Evolutionary conservation across 2,797 vertebrate genomes (phyloP).

Genomic region (Naso thynnoides): DNA sequence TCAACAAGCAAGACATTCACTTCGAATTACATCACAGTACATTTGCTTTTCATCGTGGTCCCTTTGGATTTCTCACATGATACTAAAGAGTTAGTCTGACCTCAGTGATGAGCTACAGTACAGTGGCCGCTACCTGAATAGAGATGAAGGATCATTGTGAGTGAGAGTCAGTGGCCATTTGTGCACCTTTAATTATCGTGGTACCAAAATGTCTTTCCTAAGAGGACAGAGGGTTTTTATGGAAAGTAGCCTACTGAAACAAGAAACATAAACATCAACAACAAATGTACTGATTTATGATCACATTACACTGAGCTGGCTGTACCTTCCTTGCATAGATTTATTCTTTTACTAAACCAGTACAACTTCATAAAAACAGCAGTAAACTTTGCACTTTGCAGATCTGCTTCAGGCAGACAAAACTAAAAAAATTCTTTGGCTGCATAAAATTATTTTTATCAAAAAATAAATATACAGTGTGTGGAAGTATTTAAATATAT

Average conservation of each 20-base stretch:
- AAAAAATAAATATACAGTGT: conserved; percentile 85
- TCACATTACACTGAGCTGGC: conserved; percentile 36
- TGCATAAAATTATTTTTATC: conserved; percentile 57
- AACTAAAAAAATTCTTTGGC: conserved; percentile 69
- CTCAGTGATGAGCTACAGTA: conserved; percentile 66
- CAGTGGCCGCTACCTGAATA: conserved; percentile 67
- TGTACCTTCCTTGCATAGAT: conserved; percentile 60
- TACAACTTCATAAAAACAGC: conserved; percentile 35
- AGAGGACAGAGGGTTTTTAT: background rate
- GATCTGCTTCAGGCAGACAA: conserved; percentile 9
- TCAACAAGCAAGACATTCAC: conserved; percentile 20
- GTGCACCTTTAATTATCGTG: background rate
- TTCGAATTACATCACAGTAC: conserved; percentile 11
- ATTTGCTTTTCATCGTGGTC: conserved; percentile 31
- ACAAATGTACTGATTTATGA: conserved; percentile 24
- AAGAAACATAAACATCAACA: background rate
- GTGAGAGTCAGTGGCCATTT: background rate
- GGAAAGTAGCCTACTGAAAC: conserved; percentile 13
- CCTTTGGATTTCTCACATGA: conserved; percentile 48
- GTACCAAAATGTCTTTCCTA: conserved; percentile 48
- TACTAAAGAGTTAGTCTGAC: background rate
- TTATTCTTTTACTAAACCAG: conserved; percentile 12
- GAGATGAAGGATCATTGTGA: background rate
- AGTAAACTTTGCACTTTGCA: conserved; percentile 32
- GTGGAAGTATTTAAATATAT: conserved; percentile 83